phyloP scores from a whole-genome alignment of 1,140 invertebrate species.

The Stegodyphus mimosarum region DNA sequence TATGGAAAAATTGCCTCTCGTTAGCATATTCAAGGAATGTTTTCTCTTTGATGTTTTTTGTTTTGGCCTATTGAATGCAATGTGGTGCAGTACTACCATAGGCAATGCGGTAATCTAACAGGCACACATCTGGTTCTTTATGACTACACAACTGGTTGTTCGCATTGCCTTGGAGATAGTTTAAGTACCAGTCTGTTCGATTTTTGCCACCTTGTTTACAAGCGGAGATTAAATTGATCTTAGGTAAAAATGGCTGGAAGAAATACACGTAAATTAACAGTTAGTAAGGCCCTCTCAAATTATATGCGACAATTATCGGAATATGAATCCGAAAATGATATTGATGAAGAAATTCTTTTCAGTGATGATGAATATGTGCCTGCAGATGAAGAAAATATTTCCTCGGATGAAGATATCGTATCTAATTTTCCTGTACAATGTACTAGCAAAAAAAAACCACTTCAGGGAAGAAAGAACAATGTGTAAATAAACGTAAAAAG shows the following conservation, averaged over 20 bases:
- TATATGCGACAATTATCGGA: constrained; percentile 5
- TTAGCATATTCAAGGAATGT: too few species aligned
- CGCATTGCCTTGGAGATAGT: not conserved
- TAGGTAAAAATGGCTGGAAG: not conserved
- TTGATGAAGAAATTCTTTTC: not conserved
- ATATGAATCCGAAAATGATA: constrained; percentile 1
- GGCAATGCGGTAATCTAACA: too few species aligned
- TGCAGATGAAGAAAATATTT: not conserved
- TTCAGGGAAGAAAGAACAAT: not conserved
- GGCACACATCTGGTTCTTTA: constrained; percentile 1
- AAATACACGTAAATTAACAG: constrained; percentile 13
- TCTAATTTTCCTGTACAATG: not conserved
- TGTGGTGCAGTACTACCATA: too few species aligned
- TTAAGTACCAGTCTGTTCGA: not conserved
- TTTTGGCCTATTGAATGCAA: too few species aligned
- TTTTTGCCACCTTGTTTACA: not conserved
- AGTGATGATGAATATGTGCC: constrained; percentile 8
- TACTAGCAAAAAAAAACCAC: constrained; percentile 7
- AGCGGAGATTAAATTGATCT: not conserved
- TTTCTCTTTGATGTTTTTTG: too few species aligned
- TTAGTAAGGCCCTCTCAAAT: too few species aligned
- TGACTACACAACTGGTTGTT: constrained; percentile 4
- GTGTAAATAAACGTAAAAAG: not conserved
- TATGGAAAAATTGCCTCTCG: too few species aligned
- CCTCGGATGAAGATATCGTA: not conserved